Conservation (phyloP, 2,113 vertebrate genomes). For the Diadophis punctatus region DNA sequence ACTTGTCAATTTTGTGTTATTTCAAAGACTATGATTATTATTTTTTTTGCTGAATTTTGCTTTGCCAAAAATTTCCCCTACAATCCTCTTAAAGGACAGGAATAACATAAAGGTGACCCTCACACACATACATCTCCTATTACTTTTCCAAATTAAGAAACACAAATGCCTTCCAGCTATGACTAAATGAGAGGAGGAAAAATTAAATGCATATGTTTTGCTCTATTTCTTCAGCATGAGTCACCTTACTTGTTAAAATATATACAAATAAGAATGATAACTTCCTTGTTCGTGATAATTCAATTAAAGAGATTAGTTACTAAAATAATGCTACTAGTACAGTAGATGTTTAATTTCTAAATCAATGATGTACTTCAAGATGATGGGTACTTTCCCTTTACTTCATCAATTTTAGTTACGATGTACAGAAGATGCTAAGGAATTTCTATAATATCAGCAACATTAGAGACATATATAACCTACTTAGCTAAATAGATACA, state of each 20-base stretch:
- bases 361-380: not conserved
- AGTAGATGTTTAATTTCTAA: conserved; percentile 3
- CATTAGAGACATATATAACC: not conserved
- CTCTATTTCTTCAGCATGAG: conserved; percentile 36
- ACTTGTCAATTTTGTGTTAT: conserved; percentile 3
- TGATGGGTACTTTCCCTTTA: not conserved
- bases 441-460: conserved; percentile 4
- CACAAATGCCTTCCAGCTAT: conserved; percentile 23
- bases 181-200: not conserved
- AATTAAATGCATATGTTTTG: conserved; percentile 12
- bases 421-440: conserved; percentile 3
- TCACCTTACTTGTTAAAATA: conserved; percentile 46
- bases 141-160: conserved; percentile 46
- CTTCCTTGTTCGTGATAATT: conserved; percentile 33
- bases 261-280: conserved; percentile 32
- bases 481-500: not conserved
- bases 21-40: not conserved
- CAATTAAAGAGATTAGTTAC: conserved; percentile 20
- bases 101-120: not conserved
- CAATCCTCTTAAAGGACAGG: not conserved
- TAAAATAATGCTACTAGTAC: not conserved
- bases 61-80: not conserved
- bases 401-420: conserved; percentile 15
- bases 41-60: not conserved
- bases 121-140: conserved; percentile 13